Conservation (phyloP, 2,888 invertebrate species). For the Gymnoscelis rufifasciata region DNA sequence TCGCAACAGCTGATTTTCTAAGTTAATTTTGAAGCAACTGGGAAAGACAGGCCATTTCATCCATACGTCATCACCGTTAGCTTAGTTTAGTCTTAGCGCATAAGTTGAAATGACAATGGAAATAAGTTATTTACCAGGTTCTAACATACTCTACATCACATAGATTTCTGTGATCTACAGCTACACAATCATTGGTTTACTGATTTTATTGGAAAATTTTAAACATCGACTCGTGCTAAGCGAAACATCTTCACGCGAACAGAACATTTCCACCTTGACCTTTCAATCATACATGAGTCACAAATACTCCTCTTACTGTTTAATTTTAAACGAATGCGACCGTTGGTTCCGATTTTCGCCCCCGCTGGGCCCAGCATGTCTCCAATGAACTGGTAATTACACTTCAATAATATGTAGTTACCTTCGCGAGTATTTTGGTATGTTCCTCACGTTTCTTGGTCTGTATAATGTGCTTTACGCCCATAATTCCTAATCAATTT, state of each 20-base stretch:
- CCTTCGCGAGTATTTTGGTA: neutral
- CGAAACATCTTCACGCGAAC: neutral
- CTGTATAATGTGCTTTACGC: conserved; percentile 1
- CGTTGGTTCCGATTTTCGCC: neutral
- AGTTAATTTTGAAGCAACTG: too few relatives aligned
- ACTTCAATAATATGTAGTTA: neutral
- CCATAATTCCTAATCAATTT: conserved; percentile 13
- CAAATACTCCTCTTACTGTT: neutral
- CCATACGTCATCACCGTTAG: too few relatives aligned
- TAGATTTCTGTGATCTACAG: too few relatives aligned
- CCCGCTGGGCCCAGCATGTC: conserved; percentile 13
- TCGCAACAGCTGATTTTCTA: too few relatives aligned
- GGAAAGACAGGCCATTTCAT: too few relatives aligned
- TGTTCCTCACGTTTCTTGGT: neutral
- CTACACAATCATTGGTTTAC: too few relatives aligned
- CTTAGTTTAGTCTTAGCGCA: too few relatives aligned
- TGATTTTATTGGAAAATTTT: too few relatives aligned
- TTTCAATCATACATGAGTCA: conserved; percentile 1
- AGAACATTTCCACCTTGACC: neutral
- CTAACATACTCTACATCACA: too few relatives aligned
- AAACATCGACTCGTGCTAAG: too few relatives aligned
- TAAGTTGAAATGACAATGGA: too few relatives aligned
- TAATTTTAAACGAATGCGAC: neutral
- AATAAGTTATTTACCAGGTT: too few relatives aligned
- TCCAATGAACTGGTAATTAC: conserved; percentile 6